These are phyloP conservation scores for Dryobates pubescens DNA, from an alignment of 2,797 vertebrate genomes.

Conservation along the genomic window DNA sequence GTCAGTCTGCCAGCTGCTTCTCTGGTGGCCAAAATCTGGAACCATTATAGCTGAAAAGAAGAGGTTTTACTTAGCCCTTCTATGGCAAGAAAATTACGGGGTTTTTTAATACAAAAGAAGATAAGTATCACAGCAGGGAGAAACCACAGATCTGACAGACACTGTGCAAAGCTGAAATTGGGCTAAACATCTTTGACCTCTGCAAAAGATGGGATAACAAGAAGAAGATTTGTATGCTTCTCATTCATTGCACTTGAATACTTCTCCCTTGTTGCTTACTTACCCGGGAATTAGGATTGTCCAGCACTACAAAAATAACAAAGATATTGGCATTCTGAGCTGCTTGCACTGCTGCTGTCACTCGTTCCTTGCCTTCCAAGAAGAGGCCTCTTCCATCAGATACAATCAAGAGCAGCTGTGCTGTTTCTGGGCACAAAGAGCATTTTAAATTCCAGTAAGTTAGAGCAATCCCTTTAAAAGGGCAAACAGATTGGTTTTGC, in stretches of 20 bases:
- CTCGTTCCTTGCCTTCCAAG: conserved; percentile 94
- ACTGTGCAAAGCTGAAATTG: background rate
- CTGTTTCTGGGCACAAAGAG: conserved; percentile 81
- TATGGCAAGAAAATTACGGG: background rate
- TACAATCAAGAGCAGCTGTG: conserved; percentile 92
- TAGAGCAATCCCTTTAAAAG: background rate
- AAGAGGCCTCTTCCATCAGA: conserved; percentile 96
- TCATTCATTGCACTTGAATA: background rate
- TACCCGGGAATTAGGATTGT: conserved; percentile 95
- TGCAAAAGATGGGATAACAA: background rate
- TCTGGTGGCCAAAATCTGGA: background rate
- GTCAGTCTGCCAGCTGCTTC: background rate
- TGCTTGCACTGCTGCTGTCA: conserved; percentile 86
- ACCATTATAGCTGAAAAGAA: rapidly evolving
- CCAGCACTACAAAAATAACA: conserved; percentile 93
- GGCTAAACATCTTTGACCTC: background rate
- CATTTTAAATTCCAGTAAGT: background rate
- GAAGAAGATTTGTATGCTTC: background rate
- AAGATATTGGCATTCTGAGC: conserved; percentile 89
- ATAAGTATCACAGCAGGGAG: background rate
- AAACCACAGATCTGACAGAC: background rate
- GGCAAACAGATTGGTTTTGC: background rate
- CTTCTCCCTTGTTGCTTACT: conserved; percentile 45
- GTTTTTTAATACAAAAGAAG: background rate
- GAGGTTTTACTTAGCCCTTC: background rate